Evolutionary conservation across 2,797 vertebrate species (phyloP), one percentile per base, ranked within the genome.

Genomic region (Intellagama lesueurii): DNA sequence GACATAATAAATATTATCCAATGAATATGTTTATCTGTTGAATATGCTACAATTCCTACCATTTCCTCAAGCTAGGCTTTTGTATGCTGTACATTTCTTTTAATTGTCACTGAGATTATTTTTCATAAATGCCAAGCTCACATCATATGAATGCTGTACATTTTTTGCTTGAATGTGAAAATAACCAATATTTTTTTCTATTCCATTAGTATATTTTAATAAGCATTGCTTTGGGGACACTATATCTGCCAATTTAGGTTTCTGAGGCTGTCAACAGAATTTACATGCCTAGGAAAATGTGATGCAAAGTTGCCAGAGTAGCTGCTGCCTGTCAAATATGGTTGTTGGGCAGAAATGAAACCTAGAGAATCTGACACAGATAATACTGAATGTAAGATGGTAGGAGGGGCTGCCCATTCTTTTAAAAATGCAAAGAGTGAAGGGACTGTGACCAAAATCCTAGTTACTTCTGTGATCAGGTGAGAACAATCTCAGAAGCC

Each of bases 231-330:
- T 94, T 97, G 96, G 88, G 96, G 97, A 97, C 93, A 97, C 93
- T 94, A 93, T 95, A 95, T 93, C 93, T 97, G 96, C 96, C 97
- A 97, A 97, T 97, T 97, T 97, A 96, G 96, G 96, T 97, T 97
- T 97, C 96, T 97, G 96, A 97, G 96, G 89, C 96, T 97, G 97
- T 97, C 97, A 97, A 96, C 96, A 96, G 95, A 97, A 97, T 97
- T 97, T 97, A 96, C 96, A 96, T 97, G 96, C 96, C 93, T 93
- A 96, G 95, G 95, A 97, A 97, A 97, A 97, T 97, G 96, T 95
- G 96, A 96, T 97, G 96, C 94, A 97, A 96, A 95, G 94, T 95
- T 96, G 96, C 96, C 94, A 97, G 96, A 96, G 94, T 95, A 94
- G 95, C 93, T 93, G 95, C 95, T 91, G 94, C 96, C 96, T 97